Conservation (phyloP, 2,797 vertebrate genomes). For the Coendou prehensilis region DNA sequence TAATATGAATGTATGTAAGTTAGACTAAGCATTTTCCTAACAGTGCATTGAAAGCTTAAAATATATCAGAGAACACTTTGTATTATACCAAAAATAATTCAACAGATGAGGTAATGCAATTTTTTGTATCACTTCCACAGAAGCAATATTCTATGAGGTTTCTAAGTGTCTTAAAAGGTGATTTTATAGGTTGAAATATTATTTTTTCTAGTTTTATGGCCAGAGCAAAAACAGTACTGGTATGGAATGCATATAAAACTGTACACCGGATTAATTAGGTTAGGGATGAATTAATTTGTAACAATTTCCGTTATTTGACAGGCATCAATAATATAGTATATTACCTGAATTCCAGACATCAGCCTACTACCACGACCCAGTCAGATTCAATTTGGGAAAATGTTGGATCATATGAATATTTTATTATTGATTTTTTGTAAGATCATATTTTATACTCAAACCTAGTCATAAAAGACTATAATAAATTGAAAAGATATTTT, state of each 20-base stretch:
- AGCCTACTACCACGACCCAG: constrained; percentile 77
- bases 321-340: constrained; percentile 80
- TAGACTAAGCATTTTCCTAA: neutral
- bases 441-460: constrained; percentile 81
- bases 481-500: constrained; percentile 73
- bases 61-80: constrained; percentile 59
- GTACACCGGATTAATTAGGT: constrained; percentile 82
- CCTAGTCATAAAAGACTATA: constrained; percentile 74
- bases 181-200: constrained; percentile 85
- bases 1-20: neutral
- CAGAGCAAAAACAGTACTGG: constrained; percentile 79
- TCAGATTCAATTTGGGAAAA: constrained; percentile 85
- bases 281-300: constrained; percentile 85
- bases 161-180: constrained; percentile 74
- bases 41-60: constrained; percentile 64
- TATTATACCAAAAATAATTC: constrained; percentile 55
- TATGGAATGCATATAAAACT: constrained; percentile 82
- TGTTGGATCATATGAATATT: constrained; percentile 82
- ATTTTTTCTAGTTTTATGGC: constrained; percentile 81
- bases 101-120: constrained; percentile 73
- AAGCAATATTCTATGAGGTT: constrained; percentile 80
- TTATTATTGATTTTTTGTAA: constrained; percentile 81
- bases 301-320: constrained; percentile 87
- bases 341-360: constrained; percentile 80
- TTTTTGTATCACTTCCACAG: constrained; percentile 74